Evolutionary conservation across 1,140 invertebrate genomes (phyloP).

Genomic region (Plutomurus gul): DNA sequence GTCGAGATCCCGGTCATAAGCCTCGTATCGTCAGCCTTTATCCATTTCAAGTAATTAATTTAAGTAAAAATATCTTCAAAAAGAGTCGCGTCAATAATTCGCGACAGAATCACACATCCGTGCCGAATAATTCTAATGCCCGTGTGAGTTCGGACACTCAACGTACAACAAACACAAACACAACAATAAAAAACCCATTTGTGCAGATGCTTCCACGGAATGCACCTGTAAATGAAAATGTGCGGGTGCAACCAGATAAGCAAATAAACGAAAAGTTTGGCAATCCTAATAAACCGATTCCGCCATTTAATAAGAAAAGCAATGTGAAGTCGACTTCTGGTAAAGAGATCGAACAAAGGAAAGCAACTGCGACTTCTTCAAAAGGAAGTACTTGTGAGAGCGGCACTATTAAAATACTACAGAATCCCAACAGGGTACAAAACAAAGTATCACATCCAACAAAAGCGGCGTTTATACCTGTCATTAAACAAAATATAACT

Average conservation of each 20-base stretch:
- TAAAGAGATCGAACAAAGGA: not conserved
- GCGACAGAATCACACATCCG: not conserved
- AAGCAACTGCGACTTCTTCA: not conserved
- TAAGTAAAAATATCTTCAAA: not conserved
- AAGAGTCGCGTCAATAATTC: not conserved
- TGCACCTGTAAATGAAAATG: not conserved
- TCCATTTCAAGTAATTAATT: constrained; percentile 49
- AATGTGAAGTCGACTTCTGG: not conserved
- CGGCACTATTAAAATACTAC: too few relatives aligned
- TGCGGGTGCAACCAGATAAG: not conserved
- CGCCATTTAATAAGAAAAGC: not conserved
- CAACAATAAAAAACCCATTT: not conserved
- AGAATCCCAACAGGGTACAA: too few relatives aligned
- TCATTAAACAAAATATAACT: not conserved
- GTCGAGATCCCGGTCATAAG: not conserved
- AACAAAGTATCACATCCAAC: too few relatives aligned
- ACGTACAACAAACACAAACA: not conserved
- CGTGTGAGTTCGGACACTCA: too few relatives aligned
- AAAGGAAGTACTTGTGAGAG: too few relatives aligned
- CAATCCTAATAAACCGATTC: not conserved
- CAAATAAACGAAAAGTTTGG: too few relatives aligned
- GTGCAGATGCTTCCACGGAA: not conserved
- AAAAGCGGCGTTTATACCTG: not conserved
- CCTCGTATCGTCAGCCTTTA: constrained; percentile 46
- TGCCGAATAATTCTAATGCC: not conserved